Evolutionary conservation across 2,113 vertebrate genomes (phyloP).

Genomic region (Felis chaus): DNA sequence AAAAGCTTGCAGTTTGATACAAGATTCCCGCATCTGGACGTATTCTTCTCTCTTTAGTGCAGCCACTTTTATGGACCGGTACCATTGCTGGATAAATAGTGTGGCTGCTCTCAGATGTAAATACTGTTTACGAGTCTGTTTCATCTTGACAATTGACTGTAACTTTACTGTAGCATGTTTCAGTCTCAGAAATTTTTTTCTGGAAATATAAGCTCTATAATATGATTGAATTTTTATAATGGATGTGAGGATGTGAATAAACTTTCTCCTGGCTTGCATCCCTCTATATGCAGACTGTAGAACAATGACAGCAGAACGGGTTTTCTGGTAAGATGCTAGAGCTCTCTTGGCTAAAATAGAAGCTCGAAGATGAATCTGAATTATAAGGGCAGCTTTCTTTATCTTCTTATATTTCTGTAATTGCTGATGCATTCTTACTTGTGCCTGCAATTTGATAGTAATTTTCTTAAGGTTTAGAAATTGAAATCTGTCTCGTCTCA

Average conservation of each 20-base stretch:
- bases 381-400: constrained; percentile 73
- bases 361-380: constrained; percentile 80
- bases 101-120: constrained; percentile 62
- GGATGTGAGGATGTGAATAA: constrained; percentile 31
- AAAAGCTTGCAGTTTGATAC: constrained; percentile 83
- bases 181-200: constrained; percentile 77
- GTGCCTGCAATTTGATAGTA: constrained; percentile 79
- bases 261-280: constrained; percentile 78
- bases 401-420: constrained; percentile 77
- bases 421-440: constrained; percentile 81
- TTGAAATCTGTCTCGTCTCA: constrained; percentile 69
- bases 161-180: constrained; percentile 79
- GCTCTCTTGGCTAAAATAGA: not conserved
- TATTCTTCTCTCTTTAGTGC: constrained; percentile 64
- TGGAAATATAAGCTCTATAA: constrained; percentile 76
- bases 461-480: constrained; percentile 76
- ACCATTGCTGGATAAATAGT: constrained; percentile 69
- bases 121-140: constrained; percentile 59
- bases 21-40: constrained; percentile 68
- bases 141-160: constrained; percentile 84
- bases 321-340: constrained; percentile 73
- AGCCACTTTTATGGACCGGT: constrained; percentile 60
- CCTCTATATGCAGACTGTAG: constrained; percentile 84
- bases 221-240: constrained; percentile 84
- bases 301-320: constrained; percentile 71